Evolutionary conservation across 2,113 vertebrate genomes (phyloP).

Genomic region (Trematocara stigmaticum): DNA sequence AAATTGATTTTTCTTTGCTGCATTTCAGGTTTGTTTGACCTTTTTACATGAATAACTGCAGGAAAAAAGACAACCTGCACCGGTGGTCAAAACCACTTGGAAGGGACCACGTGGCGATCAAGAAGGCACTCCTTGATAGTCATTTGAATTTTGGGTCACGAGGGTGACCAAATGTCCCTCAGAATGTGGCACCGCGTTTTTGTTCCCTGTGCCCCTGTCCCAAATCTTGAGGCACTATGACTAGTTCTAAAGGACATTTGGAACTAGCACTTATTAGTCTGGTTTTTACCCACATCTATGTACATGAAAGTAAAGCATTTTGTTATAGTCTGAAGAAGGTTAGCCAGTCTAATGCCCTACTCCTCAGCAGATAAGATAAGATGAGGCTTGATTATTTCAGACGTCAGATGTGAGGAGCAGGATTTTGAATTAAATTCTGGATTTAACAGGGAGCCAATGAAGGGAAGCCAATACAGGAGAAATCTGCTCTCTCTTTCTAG

Average conservation of each 20-base stretch:
- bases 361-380: not conserved
- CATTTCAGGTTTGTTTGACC: not conserved
- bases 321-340: not conserved
- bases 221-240: not conserved
- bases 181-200: not conserved
- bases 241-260: not conserved
- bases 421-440: not conserved
- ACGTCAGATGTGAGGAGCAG: not conserved
- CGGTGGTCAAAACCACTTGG: too few relatives aligned
- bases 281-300: not conserved
- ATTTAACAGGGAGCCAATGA: not conserved
- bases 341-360: not conserved
- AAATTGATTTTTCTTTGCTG: not conserved
- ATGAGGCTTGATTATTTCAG: not conserved
- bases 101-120: not conserved
- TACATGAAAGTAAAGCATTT: not conserved
- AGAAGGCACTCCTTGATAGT: not conserved
- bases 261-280: not conserved
- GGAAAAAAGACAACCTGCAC: not conserved
- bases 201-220: not conserved
- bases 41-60: not conserved
- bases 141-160: not conserved
- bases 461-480: not conserved
- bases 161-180: not conserved
- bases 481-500: not conserved